Base-by-base conservation (phyloP, 2,888 invertebrate genomes). In the Meiosimyza decipiens region DNA sequence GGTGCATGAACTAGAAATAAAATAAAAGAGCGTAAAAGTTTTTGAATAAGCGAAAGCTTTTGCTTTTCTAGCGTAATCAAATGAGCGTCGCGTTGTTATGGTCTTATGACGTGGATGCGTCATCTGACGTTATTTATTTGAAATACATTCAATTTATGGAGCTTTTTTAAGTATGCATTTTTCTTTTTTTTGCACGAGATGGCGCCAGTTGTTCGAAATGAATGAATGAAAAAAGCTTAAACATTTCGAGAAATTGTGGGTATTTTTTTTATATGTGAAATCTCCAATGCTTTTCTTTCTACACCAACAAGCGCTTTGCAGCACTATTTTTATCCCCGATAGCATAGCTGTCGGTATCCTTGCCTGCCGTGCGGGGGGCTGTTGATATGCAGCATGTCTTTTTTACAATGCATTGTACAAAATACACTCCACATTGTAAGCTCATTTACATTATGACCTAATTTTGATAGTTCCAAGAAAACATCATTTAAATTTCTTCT, bases 281-380 rank as follows among this genome's bases (percentile, higher is more conserved):
- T 57, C 12, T 57, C 7, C 1, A 57, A 5, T 22, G 9, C 28
- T 28, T 28, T 28, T 28, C 3, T 3, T 28, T 28, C 28, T 28
- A 28, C 28, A 28, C 28, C 28, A 3, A 28, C 11, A 12, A n/a
- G 28, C 28, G 6, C 1, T n/a, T 28, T 3, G 28, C 28, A 28
- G 28, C 28, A 28, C 28, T 28, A 28, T 28, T 28, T 28, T 57
- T 15, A 73, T 82, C 82, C 82, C 83, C 83, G 82, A 82, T 83
- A 83, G 83, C 83, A 83, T 83, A 83, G 83, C 83, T 83, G 83
- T 83, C 74, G 82, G 83, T 83, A 82, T 83, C 83, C 83, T 82
- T 82, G 83, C 82, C 82, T 82, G 82, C 82, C 83, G 82, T 82
- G 82, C 83, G 83, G 82, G 83, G 82, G 82, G 82, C 81, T 47